Percentiles rank a stretch among this genome's conserved stretches.
Evolutionary conservation across 2,113 vertebrate species (phyloP).

Genomic region (Lampris megalopsis): DNA sequence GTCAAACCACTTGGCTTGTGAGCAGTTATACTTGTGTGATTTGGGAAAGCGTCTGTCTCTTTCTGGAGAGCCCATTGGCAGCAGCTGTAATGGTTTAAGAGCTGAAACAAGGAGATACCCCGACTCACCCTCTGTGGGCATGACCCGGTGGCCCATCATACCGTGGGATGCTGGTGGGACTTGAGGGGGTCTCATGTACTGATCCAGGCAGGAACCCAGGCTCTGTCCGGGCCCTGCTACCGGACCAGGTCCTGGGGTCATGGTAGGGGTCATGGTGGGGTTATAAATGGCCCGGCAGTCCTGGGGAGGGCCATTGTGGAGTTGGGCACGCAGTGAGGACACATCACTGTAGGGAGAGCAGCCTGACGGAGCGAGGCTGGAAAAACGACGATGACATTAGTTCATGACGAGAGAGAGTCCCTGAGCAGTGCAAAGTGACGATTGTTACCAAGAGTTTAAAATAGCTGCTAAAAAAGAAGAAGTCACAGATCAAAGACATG

Average conservation of each 20-base stretch:
- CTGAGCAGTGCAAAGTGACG: background rate
- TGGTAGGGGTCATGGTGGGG: slow-evolving; percentile 81
- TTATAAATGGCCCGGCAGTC: slow-evolving; percentile 88
- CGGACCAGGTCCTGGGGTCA: slow-evolving; percentile 82
- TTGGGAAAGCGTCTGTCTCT: slow-evolving; percentile 16
- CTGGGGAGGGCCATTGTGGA: slow-evolving; percentile 70
- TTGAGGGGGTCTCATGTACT: slow-evolving; percentile 88
- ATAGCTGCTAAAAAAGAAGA: too few relatives aligned
- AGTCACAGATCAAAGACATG: too few relatives aligned
- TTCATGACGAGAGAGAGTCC: background rate
- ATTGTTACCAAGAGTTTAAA: too few relatives aligned
- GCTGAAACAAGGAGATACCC: slow-evolving; percentile 52
- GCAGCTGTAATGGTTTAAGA: slow-evolving; percentile 45
- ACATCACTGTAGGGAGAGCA: slow-evolving; percentile 76
- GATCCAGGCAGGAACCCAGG: slow-evolving; percentile 85
- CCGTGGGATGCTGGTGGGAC: slow-evolving; percentile 76
- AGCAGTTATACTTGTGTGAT: too few relatives aligned
- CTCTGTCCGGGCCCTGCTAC: too few relatives aligned
- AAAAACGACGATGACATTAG: slow-evolving; percentile 7
- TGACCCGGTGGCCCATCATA: slow-evolving; percentile 82
- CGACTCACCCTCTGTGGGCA: slow-evolving; percentile 79
- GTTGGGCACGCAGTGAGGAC: slow-evolving; percentile 69
- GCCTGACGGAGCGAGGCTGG: slow-evolving; percentile 67
- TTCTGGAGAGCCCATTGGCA: slow-evolving; percentile 25
- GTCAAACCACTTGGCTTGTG: too few relatives aligned